phyloP scores from a whole-genome alignment of 2,888 invertebrate genomes.

The Trissolcus japonicus region DNA sequence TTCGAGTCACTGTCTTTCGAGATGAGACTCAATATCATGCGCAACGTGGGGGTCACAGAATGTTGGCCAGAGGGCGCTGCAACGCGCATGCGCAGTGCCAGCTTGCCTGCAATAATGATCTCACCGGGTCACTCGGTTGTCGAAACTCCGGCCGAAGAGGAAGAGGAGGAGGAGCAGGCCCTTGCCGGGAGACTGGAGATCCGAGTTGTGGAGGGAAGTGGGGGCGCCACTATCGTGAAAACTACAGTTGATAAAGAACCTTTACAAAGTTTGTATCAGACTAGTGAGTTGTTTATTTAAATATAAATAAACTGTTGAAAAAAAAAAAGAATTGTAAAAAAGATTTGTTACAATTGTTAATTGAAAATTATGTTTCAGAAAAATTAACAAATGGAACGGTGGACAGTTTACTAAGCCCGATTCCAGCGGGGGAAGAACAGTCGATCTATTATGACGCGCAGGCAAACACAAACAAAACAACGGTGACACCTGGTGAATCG shows the following conservation, averaged over 20 bases:
- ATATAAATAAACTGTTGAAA: too few species aligned
- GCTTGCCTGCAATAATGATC: conserved; percentile 72
- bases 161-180: conserved; percentile 78
- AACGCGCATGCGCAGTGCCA: conserved; percentile 68
- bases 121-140: conserved; percentile 61
- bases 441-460: conserved; percentile 90
- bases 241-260: conserved; percentile 74
- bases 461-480: conserved; percentile 74
- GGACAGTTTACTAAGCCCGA: conserved; percentile 75
- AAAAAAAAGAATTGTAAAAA: too few species aligned
- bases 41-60: conserved; percentile 83
- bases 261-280: conserved; percentile 66
- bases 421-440: conserved; percentile 83
- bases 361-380: too few species aligned
- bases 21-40: conserved; percentile 85
- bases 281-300: background rate
- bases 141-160: conserved; percentile 70
- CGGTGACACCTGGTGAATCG: conserved; percentile 63
- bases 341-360: too few species aligned
- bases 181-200: conserved; percentile 90
- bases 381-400: conserved; percentile 73
- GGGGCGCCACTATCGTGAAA: conserved; percentile 73
- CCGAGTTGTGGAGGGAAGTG: conserved; percentile 79
- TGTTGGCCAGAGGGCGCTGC: conserved; percentile 64
- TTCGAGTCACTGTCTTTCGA: conserved; percentile 87